These are phyloP conservation scores for Pangasius krempfi DNA, from an alignment of 2,797 vertebrate species.

Conservation along the genomic window DNA sequence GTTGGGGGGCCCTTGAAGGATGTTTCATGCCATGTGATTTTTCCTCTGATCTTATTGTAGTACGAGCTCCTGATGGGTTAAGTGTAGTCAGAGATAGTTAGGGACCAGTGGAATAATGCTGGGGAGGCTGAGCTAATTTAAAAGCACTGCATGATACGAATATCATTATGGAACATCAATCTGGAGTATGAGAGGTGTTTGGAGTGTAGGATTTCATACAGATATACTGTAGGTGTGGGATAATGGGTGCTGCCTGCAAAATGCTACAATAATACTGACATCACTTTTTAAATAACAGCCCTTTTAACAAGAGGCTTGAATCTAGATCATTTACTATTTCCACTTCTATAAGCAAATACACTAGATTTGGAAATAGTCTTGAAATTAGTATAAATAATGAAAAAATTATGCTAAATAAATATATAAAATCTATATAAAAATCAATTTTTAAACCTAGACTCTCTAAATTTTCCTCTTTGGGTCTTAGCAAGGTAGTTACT, in stretches of 20 bases:
- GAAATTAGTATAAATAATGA: not conserved
- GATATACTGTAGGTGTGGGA: not conserved
- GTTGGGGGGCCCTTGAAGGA: not conserved
- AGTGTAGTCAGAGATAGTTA: conserved; percentile 22
- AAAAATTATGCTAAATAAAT: not conserved
- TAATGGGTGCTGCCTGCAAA: conserved; percentile 4
- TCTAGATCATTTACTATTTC: not conserved
- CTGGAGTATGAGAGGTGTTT: conserved; percentile 10
- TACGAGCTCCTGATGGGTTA: conserved; percentile 17
- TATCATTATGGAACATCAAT: conserved; percentile 35
- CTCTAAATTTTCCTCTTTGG: not conserved
- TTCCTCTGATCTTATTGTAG: conserved; percentile 17
- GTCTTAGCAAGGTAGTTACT: not conserved
- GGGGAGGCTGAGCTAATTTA: conserved; percentile 40
- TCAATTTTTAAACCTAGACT: not conserved
- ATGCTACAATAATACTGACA: not conserved
- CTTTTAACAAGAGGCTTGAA: not conserved
- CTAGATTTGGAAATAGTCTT: not conserved
- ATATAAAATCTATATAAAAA: not conserved
- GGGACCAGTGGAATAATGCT: conserved; percentile 19
- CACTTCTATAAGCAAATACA: not conserved
- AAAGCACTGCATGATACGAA: conserved; percentile 30
- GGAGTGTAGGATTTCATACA: conserved; percentile 9
- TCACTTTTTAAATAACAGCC: not conserved
- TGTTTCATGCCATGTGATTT: not conserved